Evolutionary conservation across 2,888 invertebrate genomes (phyloP).

Genomic region (Cheilosia urbana): DNA sequence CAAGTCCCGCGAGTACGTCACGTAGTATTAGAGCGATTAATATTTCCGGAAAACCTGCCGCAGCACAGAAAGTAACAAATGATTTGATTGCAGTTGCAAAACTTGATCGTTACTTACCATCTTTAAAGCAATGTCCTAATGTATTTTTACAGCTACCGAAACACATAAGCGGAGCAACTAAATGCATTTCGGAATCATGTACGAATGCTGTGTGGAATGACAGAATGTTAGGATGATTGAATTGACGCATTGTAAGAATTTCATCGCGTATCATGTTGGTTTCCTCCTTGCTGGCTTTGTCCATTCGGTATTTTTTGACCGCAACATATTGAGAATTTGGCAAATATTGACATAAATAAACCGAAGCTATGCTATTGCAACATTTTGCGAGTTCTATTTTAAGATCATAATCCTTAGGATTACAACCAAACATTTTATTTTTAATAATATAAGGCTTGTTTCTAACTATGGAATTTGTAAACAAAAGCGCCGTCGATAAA

Average conservation of each 20-base stretch:
- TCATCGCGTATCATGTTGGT: slow-evolving; percentile 88
- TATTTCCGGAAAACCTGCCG: slow-evolving; percentile 90
- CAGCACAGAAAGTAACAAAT: neutral
- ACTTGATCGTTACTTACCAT: slow-evolving; percentile 76
- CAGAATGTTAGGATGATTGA: slow-evolving; percentile 92
- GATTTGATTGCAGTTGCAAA: neutral
- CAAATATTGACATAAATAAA: slow-evolving; percentile 89
- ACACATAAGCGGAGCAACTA: slow-evolving; percentile 92
- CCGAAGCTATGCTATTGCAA: slow-evolving; percentile 88
- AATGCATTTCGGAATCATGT: slow-evolving; percentile 90
- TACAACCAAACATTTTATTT: slow-evolving; percentile 85
- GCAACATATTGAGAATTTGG: slow-evolving; percentile 88
- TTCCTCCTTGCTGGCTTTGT: slow-evolving; percentile 87
- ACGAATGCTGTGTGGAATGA: slow-evolving; percentile 91
- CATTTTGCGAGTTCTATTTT: slow-evolving; percentile 89
- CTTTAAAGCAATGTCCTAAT: slow-evolving; percentile 89
- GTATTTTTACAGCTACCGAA: slow-evolving; percentile 93
- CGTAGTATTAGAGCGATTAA: slow-evolving; percentile 91
- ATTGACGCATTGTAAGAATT: slow-evolving; percentile 89
- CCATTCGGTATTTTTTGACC: slow-evolving; percentile 90
- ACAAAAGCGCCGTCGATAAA: slow-evolving; percentile 56
- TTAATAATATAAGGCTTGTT: neutral
- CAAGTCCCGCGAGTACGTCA: slow-evolving; percentile 90
- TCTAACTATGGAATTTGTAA: slow-evolving; percentile 40
- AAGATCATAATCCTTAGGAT: slow-evolving; percentile 87